These are phyloP conservation scores for Bembecia ichneumoniformis DNA, from an alignment of 2,888 invertebrate species.

Conservation along the genomic window DNA sequence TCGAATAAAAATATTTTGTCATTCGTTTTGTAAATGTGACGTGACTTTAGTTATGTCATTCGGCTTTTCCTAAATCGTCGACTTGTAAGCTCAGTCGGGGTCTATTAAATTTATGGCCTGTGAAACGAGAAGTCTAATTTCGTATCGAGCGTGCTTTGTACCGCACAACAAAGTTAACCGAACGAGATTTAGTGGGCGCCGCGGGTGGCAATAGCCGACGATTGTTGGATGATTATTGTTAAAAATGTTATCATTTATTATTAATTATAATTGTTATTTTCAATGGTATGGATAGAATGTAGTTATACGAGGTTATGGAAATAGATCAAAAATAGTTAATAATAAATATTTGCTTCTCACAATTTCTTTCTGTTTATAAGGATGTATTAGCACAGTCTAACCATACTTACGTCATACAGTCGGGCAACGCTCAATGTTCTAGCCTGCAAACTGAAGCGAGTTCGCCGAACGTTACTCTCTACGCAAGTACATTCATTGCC, in stretches of 20 bases:
- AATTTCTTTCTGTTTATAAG: no score
- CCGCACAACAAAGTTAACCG: slow-evolving; percentile 21
- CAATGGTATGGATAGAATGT: background rate
- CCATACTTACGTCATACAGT: no score
- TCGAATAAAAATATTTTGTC: background rate
- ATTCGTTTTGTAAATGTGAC: background rate
- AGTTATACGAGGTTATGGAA: background rate
- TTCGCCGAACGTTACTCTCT: no score
- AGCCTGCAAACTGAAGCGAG: no score
- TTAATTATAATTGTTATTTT: background rate
- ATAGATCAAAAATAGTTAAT: no score
- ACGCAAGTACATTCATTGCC: no score
- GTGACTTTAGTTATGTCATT: background rate
- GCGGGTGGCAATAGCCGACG: background rate
- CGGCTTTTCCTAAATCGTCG: slow-evolving; percentile 16
- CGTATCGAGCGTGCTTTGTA: slow-evolving; percentile 34
- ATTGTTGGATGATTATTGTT: background rate
- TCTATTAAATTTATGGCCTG: slow-evolving; percentile 47
- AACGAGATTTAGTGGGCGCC: slow-evolving; percentile 17
- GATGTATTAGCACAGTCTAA: no score
- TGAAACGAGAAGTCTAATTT: slow-evolving; percentile 52
- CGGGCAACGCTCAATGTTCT: no score
- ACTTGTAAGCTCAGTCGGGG: slow-evolving; percentile 30
- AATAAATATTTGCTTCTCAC: no score
- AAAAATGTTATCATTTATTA: background rate